These are phyloP conservation scores for Esperia sulphurella DNA, from an alignment of 2,888 invertebrate species.

Conservation along the genomic window DNA sequence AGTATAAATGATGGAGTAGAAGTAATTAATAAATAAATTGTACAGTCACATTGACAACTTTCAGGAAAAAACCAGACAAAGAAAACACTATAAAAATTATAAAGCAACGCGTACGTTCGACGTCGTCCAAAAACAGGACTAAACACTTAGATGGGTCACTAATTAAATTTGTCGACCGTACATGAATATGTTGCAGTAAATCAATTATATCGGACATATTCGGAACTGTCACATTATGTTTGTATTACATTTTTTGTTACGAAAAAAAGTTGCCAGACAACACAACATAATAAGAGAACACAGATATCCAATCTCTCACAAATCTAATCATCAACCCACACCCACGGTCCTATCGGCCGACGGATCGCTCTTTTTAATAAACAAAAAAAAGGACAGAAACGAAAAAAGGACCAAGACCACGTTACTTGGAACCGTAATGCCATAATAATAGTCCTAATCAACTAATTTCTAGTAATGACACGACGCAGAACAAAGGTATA, in stretches of 20 bases:
- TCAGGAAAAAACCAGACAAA: no score
- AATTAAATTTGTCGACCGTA: no score
- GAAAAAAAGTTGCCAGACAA: neutral
- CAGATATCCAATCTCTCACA: slow-evolving; percentile 18
- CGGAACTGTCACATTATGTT: neutral
- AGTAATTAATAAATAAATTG: no score
- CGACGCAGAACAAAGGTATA: slow-evolving; percentile 15
- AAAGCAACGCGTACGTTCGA: no score
- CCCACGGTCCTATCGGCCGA: slow-evolving; percentile 28
- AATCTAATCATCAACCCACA: slow-evolving; percentile 37
- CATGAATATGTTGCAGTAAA: neutral
- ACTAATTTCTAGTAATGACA: slow-evolving; percentile 60
- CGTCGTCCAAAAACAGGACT: no score
- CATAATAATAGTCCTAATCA: slow-evolving; percentile 50
- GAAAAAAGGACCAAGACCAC: slow-evolving; percentile 27
- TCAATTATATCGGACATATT: neutral
- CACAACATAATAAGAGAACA: slow-evolving; percentile 1
- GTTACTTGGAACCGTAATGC: slow-evolving; percentile 49
- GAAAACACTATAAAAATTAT: no score
- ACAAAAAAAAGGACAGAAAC: no score
- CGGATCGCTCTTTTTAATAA: slow-evolving; percentile 30
- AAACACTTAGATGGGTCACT: no score
- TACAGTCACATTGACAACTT: no score
- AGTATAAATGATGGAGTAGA: no score
- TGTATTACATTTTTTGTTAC: neutral